Conservation (phyloP, 2,797 vertebrate species). For the Serranus cabrilla region DNA sequence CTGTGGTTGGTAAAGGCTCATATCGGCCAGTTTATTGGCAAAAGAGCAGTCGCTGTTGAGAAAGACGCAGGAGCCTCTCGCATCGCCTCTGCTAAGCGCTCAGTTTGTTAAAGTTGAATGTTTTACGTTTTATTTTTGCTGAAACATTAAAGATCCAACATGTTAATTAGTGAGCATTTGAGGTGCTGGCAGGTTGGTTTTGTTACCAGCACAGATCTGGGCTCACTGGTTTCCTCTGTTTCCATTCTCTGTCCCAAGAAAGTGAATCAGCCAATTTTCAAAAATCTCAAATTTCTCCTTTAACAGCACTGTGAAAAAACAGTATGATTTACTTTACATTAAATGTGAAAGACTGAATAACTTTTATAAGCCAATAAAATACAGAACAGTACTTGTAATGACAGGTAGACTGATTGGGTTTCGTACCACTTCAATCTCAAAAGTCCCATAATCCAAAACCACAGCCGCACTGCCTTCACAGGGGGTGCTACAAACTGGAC, state of each 20-base stretch:
- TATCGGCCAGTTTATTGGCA: too few species aligned
- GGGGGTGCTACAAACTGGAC: constrained; percentile 48
- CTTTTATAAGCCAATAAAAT: not conserved
- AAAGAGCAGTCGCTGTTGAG: too few species aligned
- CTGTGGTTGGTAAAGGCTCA: too few species aligned
- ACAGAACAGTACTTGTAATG: not conserved
- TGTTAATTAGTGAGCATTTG: not conserved
- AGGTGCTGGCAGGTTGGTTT: not conserved
- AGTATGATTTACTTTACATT: not conserved
- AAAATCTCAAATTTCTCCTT: not conserved
- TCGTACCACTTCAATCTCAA: not conserved
- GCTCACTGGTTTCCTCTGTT: not conserved
- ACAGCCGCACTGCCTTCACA: constrained; percentile 29
- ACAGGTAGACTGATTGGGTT: constrained; percentile 1
- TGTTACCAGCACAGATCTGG: not conserved
- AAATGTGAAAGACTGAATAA: constrained; percentile 3
- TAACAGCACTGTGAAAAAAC: not conserved
- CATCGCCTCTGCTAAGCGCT: too few species aligned
- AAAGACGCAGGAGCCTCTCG: too few species aligned
- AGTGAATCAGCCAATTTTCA: not conserved
- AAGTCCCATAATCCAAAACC: constrained; percentile 2
- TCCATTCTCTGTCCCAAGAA: not conserved
- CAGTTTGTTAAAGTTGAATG: too few species aligned
- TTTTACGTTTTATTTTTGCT: not conserved
- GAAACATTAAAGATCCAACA: not conserved